phyloP scores from a whole-genome alignment of 2,113 vertebrate species.

The Taurulus bubalis region DNA sequence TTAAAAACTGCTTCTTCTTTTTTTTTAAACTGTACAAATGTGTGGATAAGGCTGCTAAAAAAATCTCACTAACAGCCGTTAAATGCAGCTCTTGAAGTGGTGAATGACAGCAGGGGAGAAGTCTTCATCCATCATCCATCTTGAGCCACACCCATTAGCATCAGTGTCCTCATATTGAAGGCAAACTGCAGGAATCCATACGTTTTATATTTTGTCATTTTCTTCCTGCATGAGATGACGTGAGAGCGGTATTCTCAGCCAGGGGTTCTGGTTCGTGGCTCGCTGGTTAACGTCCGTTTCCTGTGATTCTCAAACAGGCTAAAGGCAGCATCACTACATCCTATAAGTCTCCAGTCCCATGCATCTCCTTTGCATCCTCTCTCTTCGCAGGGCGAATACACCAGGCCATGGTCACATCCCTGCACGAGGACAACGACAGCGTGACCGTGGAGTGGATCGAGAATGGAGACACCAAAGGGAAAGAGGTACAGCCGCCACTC shows the following conservation, averaged over 20 bases:
- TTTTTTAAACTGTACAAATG: neutral
- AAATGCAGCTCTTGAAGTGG: neutral
- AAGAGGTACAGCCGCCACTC: slow-evolving; percentile 81
- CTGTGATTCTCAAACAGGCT: neutral
- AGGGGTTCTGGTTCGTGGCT: neutral
- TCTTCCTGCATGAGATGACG: neutral
- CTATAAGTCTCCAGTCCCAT: neutral
- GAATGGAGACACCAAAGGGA: slow-evolving; percentile 97
- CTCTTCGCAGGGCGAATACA: slow-evolving; percentile 90
- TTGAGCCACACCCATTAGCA: slow-evolving; percentile 72
- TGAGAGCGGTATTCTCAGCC: too few species aligned
- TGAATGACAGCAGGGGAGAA: neutral
- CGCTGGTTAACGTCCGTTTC: neutral
- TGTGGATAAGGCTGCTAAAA: neutral
- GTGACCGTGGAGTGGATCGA: slow-evolving; percentile 98
- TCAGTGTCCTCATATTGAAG: slow-evolving; percentile 5
- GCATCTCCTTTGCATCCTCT: slow-evolving; percentile 35
- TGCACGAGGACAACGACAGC: slow-evolving; percentile 95
- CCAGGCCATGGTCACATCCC: slow-evolving; percentile 96
- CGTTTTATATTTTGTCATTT: neutral
- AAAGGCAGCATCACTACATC: neutral
- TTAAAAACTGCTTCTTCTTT: neutral
- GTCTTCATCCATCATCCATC: slow-evolving; percentile 16
- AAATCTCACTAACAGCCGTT: neutral
- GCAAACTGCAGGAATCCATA: neutral